Evolutionary conservation across 2,113 vertebrate genomes (phyloP).

Genomic region (Corvus hawaiiensis): DNA sequence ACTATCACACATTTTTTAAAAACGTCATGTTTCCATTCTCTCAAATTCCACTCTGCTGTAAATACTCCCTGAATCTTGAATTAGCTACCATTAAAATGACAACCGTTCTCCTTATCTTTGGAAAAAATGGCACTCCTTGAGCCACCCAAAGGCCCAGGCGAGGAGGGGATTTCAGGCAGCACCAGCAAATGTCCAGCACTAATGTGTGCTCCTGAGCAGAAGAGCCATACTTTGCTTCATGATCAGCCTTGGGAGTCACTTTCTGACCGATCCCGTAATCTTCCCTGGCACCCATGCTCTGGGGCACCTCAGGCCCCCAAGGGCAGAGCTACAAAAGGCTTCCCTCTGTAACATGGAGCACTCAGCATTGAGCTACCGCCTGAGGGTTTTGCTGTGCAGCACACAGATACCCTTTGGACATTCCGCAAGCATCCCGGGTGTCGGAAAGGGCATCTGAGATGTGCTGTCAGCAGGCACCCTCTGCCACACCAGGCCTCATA

Average conservation of each 20-base stretch:
- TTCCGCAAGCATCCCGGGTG: fast-evolving
- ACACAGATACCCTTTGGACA: fast-evolving
- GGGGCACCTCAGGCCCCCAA: not conserved
- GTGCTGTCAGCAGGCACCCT: not conserved
- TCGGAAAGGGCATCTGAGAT: not conserved
- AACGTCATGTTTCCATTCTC: not conserved
- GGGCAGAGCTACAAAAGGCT: not conserved
- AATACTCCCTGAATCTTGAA: not conserved
- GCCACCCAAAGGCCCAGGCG: not conserved
- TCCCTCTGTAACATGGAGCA: fast-evolving
- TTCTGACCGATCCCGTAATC: not conserved
- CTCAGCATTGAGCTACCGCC: fast-evolving
- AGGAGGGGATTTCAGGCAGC: not conserved
- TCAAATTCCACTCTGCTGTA: not conserved
- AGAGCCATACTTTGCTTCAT: fast-evolving
- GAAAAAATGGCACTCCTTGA: not conserved
- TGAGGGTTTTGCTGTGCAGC: fast-evolving
- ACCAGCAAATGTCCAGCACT: not conserved
- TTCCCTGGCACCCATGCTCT: fast-evolving
- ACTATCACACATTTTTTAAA: not conserved
- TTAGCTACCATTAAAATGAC: not conserved
- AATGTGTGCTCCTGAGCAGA: not conserved
- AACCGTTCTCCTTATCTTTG: not conserved
- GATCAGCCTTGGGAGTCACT: not conserved
- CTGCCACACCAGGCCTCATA: not conserved